These are phyloP conservation scores for Hozukius guyotensis DNA, from an alignment of 2,797 vertebrate species.

Conservation along the genomic window DNA sequence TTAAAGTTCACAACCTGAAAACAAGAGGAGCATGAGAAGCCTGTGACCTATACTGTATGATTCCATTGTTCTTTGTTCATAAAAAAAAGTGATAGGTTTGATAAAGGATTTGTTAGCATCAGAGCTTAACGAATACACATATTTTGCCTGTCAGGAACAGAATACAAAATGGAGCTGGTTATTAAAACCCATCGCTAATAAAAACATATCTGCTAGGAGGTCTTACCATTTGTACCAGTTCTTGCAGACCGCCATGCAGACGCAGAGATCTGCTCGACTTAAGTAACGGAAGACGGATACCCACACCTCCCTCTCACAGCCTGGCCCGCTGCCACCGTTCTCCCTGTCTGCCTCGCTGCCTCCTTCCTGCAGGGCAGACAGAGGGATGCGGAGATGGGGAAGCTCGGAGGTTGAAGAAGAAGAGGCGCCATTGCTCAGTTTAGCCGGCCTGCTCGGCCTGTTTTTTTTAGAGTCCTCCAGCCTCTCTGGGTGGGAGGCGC, in stretches of 20 bases:
- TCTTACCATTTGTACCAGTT: slow-evolving; percentile 99
- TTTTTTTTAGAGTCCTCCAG: slow-evolving; percentile 53
- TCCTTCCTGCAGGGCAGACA: slow-evolving; percentile 84
- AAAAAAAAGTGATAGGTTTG: neutral
- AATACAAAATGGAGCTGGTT: neutral
- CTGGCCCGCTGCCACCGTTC: slow-evolving; percentile 84
- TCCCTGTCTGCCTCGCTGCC: slow-evolving; percentile 82
- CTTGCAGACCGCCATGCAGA: slow-evolving; percentile 99
- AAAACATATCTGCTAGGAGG: neutral
- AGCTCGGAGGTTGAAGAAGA: slow-evolving; percentile 71
- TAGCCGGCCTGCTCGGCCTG: slow-evolving; percentile 62
- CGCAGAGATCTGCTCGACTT: slow-evolving; percentile 92
- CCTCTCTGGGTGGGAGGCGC: slow-evolving; percentile 51
- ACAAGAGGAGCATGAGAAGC: neutral
- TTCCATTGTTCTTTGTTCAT: neutral
- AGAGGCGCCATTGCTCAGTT: slow-evolving; percentile 75
- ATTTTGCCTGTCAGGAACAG: neutral
- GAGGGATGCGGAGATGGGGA: slow-evolving; percentile 68
- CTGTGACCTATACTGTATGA: neutral
- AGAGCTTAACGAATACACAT: neutral
- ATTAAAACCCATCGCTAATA: neutral
- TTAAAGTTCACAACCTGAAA: neutral
- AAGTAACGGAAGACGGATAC: slow-evolving; percentile 98
- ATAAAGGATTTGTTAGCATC: neutral
- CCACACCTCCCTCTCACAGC: slow-evolving; percentile 96